Percentiles rank a stretch among this genome's conserved stretches.
These are phyloP conservation scores for Turdus rufiventris DNA, from an alignment of 2,113 vertebrate genomes.

Conservation along the genomic window DNA sequence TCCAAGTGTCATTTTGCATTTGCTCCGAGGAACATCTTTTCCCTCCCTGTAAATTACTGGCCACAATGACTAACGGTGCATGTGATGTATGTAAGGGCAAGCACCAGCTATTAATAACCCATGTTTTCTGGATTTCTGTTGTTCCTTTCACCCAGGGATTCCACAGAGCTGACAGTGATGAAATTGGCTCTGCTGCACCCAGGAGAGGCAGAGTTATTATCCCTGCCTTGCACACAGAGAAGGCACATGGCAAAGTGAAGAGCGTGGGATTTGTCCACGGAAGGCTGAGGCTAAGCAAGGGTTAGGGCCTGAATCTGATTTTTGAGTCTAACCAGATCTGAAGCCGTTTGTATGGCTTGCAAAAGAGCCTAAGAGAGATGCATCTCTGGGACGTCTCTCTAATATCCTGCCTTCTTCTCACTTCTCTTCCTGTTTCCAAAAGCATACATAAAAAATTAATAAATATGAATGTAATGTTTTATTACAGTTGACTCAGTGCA, in stretches of 20 bases:
- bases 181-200: not conserved
- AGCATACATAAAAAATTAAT: constrained; percentile 40
- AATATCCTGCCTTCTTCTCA: not conserved
- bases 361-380: not conserved
- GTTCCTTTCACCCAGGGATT: constrained; percentile 40
- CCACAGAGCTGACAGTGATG: constrained; percentile 27
- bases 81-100: constrained; percentile 34
- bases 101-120: constrained; percentile 47
- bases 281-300: not conserved
- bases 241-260: not conserved
- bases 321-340: not conserved
- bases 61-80: constrained; percentile 10
- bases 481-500: constrained; percentile 13
- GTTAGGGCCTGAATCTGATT: not conserved
- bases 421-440: constrained; percentile 15
- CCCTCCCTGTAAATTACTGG: constrained; percentile 30
- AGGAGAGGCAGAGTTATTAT: constrained; percentile 30
- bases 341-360: not conserved
- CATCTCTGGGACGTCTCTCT: not conserved
- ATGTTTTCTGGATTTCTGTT: constrained; percentile 22
- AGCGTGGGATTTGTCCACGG: not conserved
- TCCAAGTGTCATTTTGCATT: not conserved
- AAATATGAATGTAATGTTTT: constrained; percentile 27
- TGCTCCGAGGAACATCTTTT: not conserved
- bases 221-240: not conserved